Base-by-base conservation (phyloP, 2,888 invertebrate genomes). In the Agonopterix arenella region DNA sequence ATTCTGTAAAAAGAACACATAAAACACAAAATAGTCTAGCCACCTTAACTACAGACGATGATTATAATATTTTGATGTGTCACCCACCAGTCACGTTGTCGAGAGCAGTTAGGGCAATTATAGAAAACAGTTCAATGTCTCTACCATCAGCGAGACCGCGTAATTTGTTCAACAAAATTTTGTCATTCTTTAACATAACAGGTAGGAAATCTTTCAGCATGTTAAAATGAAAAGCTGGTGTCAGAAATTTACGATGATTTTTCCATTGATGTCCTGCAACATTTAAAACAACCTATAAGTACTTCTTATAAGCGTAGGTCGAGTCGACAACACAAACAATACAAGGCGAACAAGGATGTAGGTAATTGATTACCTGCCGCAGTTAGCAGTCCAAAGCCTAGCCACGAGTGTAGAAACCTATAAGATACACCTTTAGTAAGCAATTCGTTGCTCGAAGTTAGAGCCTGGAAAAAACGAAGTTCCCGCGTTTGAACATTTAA, bases 221-320 rank as follows among this genome's bases (percentile, higher is more conserved):
- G 62, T 93, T 92, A 67, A 95, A 95, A 75, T 96, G 95, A 72
- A 95, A 96, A 0, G 95, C 91, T 1, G 95, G 95, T 0, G 95
- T 95, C 46, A 95, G 76, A 53, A 95, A 90, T 71, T 93, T 94
- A 13, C 95, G 89, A 56, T 93, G 90, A 0, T 73, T 77, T 59
- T 89, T 90, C 95, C 95, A 96, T 74, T 70, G 73, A 38, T 68
- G 59, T 51, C 86, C 88, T 84, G 54, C 47, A 70, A 63, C 48
- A 11, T 36, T 53, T 36, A 47, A 40, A 3, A 10, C 7, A 7
- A 38, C n/a, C 38, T n/a, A 4, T 38, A 38, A 38, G 9, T 38
- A 9, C 1, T 13, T 13, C 1, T 38, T 9, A 38, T 38, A 10
- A n/a, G n/a, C 13, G 2, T 13, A 2, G 38, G 38, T 3, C 3